Evolutionary conservation across 2,113 vertebrate genomes (phyloP).

Genomic region (Misgurnus anguillicaudatus): DNA sequence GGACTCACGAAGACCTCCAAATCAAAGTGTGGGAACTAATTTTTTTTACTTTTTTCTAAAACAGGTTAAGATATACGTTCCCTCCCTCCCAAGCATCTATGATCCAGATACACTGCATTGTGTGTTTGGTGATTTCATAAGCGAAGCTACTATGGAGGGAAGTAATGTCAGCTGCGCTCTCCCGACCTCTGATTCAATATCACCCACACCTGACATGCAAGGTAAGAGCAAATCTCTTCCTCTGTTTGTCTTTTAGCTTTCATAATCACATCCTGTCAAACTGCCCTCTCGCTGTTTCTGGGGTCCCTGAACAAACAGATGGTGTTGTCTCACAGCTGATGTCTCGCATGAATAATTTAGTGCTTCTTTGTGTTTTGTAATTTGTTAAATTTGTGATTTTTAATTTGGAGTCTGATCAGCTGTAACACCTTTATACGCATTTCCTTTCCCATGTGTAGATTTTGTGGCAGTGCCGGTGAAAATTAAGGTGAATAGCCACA

Average conservation of each 20-base stretch:
- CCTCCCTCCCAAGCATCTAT: conserved; percentile 60
- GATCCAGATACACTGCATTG: conserved; percentile 54
- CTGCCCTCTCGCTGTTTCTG: background rate
- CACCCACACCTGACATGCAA: conserved; percentile 61
- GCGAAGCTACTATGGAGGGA: background rate
- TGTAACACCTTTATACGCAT: background rate
- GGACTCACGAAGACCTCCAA: too few species aligned
- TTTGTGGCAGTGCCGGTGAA: conserved; percentile 80
- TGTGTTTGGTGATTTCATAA: conserved; percentile 33
- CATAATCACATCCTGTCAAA: background rate
- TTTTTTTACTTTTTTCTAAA: background rate
- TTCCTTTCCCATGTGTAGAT: conserved; percentile 71
- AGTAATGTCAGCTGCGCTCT: conserved; percentile 62
- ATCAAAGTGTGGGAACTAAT: too few species aligned
- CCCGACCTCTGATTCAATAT: conserved; percentile 61
- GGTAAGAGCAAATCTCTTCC: conserved; percentile 56
- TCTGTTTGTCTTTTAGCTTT: background rate
- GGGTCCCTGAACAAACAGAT: conserved; percentile 3
- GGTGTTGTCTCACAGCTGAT: background rate
- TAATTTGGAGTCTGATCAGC: conserved; percentile 20
- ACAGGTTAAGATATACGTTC: conserved; percentile 68
- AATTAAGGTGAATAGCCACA: conserved; percentile 61
- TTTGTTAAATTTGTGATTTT: conserved; percentile 9
- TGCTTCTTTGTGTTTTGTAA: conserved; percentile 2
- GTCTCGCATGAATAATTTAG: background rate